Evolutionary conservation across 2,113 vertebrate genomes (phyloP), one percentile per base, ranked within the genome.

Genomic region (Gila orcuttii): DNA sequence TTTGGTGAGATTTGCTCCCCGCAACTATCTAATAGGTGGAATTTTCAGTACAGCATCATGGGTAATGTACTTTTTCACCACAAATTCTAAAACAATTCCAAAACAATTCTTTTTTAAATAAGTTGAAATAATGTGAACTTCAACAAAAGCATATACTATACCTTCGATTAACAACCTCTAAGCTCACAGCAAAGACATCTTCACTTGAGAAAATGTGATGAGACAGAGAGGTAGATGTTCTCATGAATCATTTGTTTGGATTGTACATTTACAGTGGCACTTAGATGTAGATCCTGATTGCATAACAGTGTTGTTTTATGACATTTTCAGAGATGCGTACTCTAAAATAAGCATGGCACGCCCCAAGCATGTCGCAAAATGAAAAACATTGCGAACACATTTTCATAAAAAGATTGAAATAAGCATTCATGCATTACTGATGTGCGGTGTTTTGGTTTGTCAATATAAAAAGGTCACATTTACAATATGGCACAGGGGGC

Each of bases 181-280:
- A 57, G 7, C 19, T 8, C 55, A 57, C 55, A 57, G 23, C 23
- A 76, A 42, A 47, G 19, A 10, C 1, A 28, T 28, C n/a, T 45
- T 71, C 15, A 73, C 68, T 69, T 21, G 3, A 25, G 21, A 19
- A 57, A 59, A 59, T 39, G 68, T 28, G 31, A 64, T 25, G 42
- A 79, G 47, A 82, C n/a, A 69, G 47, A 69, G 47, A 82, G 75
- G 62, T 69, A 57, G 52, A 74, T 78, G 64, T 83, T 73, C 36
- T 62, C 81, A 85, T 52, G 10, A 88, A 85, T 76, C 52, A 85
- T 81, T 77, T 85, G 74, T 75, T 86, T 69, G 69, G 45, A 60
- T 79, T 66, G 23, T 57, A n/a, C 47, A 42, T 36, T 50, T 69
- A 33, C 45, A 39, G 23, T 60, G 66, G 77, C 25, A 25, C 68